Evolutionary conservation across 2,797 vertebrate species (phyloP), one percentile per base, ranked within the genome.

Genomic region (Gambelia wislizenii): DNA sequence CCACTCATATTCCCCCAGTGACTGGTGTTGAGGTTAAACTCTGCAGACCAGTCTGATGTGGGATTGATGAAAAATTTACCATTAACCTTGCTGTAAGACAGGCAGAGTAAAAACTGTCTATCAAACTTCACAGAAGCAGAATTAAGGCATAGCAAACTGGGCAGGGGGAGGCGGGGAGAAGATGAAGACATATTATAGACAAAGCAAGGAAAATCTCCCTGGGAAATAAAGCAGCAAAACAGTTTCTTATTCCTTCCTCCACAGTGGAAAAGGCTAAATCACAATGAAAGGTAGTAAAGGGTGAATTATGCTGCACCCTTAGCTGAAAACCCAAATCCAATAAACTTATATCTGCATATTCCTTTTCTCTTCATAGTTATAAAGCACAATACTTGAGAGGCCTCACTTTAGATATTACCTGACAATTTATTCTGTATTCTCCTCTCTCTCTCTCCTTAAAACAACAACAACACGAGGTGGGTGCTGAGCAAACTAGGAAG

Each of bases 251-350:
- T 90, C 83, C 84, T 91, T 90, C 84, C 87, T 80, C 82, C 89
- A 79, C 86, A 86, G 87, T 87, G 67, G 87, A 93, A 93, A 54
- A n/a, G 84, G 91, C 91, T 91, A 92, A 12, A 95, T 94, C 92
- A 89, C 91, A 91, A 69, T 39, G 70, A 86, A 70, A 90, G 93
- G 92, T 84, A 82, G 87, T 92, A 93, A 72, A 64, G 61, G 80
- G 39, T 76, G 77, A 87, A 94, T 86, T 77, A 83, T 0, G 4
- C 47, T 14, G 12, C 6, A 49, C 13, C n/a, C 69, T 22, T 13
- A 84, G 69, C 25, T 52, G 83, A 84, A 84, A 84, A 14, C 33
- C 49, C 44, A 70, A 47, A 64, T 52, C 33, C 44, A 86, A 64
- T 78, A 67, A 49, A 77, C 59, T 25, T 64, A 59, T 49, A 14